Conservation (phyloP, 2,888 invertebrate species). For the Melinaea menophilus region DNA sequence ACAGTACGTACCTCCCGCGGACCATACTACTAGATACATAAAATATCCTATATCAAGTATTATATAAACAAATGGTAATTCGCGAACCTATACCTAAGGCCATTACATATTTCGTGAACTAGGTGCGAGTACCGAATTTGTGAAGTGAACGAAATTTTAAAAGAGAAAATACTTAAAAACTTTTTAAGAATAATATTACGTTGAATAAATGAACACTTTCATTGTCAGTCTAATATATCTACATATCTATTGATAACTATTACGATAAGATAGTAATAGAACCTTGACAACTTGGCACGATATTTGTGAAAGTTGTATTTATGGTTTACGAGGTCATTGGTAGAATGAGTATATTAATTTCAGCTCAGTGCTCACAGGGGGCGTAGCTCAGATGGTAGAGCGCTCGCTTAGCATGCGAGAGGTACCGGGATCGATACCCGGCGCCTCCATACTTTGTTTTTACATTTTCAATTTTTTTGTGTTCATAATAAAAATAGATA, state of each 20-base stretch:
- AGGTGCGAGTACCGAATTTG: too few species aligned
- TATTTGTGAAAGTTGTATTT: conserved; percentile 33
- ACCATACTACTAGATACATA: too few species aligned
- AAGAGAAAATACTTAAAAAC: too few species aligned
- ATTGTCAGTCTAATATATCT: conserved; percentile 12
- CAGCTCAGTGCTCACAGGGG: conserved; percentile 40
- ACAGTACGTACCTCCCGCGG: too few species aligned
- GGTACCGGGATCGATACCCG: conserved; percentile 78
- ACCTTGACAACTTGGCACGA: conserved; percentile 31
- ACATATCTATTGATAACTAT: conserved; percentile 26
- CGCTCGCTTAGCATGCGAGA: conserved; percentile 78
- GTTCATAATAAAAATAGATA: conserved; percentile 1
- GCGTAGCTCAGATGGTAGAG: conserved; percentile 79
- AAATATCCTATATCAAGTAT: too few species aligned
- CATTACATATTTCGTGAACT: too few species aligned
- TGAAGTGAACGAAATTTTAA: too few species aligned
- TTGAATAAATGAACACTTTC: conserved; percentile 8
- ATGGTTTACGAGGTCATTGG: conserved; percentile 18
- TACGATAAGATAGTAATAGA: conserved; percentile 30
- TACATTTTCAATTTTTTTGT: background rate
- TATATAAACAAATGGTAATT: too few species aligned
- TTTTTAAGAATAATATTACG: too few species aligned
- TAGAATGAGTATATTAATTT: conserved; percentile 13
- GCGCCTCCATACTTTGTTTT: conserved; percentile 62
- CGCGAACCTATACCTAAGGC: too few species aligned